Base-by-base conservation (phyloP, 2,888 invertebrate genomes). In the Diaphora mendica region DNA sequence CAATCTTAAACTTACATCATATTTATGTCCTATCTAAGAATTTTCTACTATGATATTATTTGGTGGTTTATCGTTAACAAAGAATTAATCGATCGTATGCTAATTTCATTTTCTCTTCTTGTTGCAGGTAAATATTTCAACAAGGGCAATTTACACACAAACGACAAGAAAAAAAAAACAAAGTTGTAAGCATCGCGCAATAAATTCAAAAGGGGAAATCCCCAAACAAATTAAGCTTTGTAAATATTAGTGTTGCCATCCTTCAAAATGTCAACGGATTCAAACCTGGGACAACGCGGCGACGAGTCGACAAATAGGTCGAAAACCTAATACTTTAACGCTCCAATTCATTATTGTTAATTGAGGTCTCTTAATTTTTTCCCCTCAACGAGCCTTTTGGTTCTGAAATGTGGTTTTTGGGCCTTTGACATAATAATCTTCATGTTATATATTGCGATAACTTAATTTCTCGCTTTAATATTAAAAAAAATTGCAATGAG, bases 331-430 rank as follows among this genome's bases (percentile, higher is more conserved):
- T 90, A 86, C 88, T 86, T 85, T 86, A 87, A 92, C 89, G 90
- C 92, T 85, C 87, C 91, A 90, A 92, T 92, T 93, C 89, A 90
- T 91, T 91, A 87, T 85, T 87, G 87, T 90, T 92, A 91, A 93
- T 92, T 92, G 87, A 86, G 77, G 83, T 76, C 84, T 85, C 87
- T 90, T 88, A 84, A 85, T 86, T 86, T 86, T 83, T 82, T 79
- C 85, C 80, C 78, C 78, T 79, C 77, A 64, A 64, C 69, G 77
- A 66, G 75, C 75, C 74, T 77, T 84, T 74, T 82, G 80, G 74
- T 78, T 72, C 7, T 72, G 26, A 30, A 66, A 64, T 78, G 76
- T 69, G 79, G 80, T 80, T 80, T 80, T 62, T 82, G 77, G 80
- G 76, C 80, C 80, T 44, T 48, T 35, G 51, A 39, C 35, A 59